phyloP scores from a whole-genome alignment of 2,888 invertebrate species.

The Apantesis nais region DNA sequence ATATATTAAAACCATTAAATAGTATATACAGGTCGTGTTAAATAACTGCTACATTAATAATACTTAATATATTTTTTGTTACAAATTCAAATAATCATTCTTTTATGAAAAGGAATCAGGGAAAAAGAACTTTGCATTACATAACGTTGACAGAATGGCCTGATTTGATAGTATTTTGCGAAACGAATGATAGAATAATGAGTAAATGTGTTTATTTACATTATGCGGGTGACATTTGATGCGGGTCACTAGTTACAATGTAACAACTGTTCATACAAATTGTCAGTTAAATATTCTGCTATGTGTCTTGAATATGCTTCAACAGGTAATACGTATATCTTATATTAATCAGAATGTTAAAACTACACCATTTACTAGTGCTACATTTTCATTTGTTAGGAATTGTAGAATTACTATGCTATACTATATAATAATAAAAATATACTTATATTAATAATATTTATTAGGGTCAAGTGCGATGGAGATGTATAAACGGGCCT shows the following conservation, averaged over 20 bases:
- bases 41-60: not conserved
- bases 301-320: not conserved
- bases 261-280: constrained; percentile 2
- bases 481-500: too few species aligned
- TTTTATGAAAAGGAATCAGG: not conserved
- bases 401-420: not conserved
- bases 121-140: constrained; percentile 10
- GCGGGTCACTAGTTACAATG: constrained; percentile 30
- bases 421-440: too few species aligned
- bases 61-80: not conserved
- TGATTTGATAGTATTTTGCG: constrained; percentile 39
- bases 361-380: not conserved
- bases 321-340: not conserved
- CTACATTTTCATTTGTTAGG: not conserved
- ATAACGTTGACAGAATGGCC: constrained; percentile 29
- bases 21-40: not conserved
- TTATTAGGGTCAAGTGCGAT: too few species aligned
- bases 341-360: not conserved
- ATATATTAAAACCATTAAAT: not conserved
- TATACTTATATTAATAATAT: too few species aligned
- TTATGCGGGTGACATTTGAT: constrained; percentile 38
- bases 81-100: not conserved
- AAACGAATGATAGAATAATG: constrained; percentile 34
- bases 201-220: constrained; percentile 30
- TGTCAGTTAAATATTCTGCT: constrained; percentile 11